phyloP scores from a whole-genome alignment of 2,113 vertebrate genomes.

The Loxodonta africana region DNA sequence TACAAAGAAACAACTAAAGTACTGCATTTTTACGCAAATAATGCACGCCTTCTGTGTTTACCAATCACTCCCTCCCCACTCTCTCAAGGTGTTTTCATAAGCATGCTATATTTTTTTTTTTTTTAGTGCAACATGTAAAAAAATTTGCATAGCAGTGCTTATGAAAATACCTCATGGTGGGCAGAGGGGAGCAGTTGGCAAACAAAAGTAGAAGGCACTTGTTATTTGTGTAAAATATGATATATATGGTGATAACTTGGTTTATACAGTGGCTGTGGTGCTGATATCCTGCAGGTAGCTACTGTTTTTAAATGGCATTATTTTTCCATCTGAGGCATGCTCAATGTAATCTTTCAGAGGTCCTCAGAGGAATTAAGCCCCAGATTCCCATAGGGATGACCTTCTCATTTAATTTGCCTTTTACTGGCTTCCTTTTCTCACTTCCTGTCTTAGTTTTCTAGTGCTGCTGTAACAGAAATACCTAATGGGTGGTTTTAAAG shows the following conservation, averaged over 20 bases:
- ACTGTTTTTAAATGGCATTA: background rate
- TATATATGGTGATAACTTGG: background rate
- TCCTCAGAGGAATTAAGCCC: background rate
- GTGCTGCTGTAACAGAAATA: background rate
- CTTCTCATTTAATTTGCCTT: background rate
- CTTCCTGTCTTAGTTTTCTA: background rate
- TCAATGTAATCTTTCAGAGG: background rate
- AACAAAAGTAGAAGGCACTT: no score
- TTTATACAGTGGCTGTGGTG: background rate
- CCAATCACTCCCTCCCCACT: no score
- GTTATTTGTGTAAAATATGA: no score
- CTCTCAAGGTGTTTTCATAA: no score
- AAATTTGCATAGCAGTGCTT: no score
- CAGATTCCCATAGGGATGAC: background rate
- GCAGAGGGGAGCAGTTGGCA: no score
- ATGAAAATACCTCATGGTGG: no score
- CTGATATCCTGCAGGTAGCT: background rate
- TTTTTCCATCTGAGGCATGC: background rate
- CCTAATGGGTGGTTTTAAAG: background rate
- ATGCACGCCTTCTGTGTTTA: no score
- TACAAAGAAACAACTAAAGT: background rate
- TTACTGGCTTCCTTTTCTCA: background rate
- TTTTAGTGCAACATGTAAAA: no score
- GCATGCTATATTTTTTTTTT: no score
- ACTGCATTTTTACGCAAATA: no score